Percentiles rank a stretch among this genome's conserved stretches.
phyloP scores from a whole-genome alignment of 2,888 invertebrate species.

The Schizaphis graminum region DNA sequence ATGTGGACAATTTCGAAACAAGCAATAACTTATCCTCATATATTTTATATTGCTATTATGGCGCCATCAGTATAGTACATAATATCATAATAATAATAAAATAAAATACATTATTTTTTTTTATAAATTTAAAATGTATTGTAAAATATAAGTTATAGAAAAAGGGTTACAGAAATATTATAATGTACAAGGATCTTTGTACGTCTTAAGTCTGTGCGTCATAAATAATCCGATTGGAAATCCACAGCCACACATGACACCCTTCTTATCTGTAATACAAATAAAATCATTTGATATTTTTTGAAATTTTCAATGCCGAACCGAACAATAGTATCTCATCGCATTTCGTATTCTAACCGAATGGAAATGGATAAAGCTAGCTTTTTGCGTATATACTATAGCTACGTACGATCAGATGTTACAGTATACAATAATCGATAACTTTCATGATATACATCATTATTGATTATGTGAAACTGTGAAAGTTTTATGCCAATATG shows the following conservation, averaged over 20 bases:
- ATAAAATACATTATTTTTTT: neutral
- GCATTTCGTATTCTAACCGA: neutral
- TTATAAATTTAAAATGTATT: neutral
- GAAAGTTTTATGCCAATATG: neutral
- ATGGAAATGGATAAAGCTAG: neutral
- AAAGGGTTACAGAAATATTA: neutral
- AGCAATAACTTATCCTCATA: neutral
- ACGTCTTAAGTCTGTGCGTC: neutral
- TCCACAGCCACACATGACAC: neutral
- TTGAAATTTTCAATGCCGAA: neutral
- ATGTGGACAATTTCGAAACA: neutral
- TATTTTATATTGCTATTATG: neutral
- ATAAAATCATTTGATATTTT: conserved; percentile 9
- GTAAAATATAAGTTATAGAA: neutral
- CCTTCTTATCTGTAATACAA: neutral
- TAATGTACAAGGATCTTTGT: neutral
- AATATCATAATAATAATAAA: neutral
- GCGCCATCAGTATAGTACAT: neutral
- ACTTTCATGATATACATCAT: neutral
- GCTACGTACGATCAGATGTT: neutral
- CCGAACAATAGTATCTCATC: neutral
- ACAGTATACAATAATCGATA: neutral
- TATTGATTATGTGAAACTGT: neutral
- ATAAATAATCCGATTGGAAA: neutral
- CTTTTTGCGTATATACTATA: neutral